Percentiles rank a stretch among this genome's conserved stretches.
Evolutionary conservation across 2,888 invertebrate genomes (phyloP).

Genomic region (Polyploca ridens): DNA sequence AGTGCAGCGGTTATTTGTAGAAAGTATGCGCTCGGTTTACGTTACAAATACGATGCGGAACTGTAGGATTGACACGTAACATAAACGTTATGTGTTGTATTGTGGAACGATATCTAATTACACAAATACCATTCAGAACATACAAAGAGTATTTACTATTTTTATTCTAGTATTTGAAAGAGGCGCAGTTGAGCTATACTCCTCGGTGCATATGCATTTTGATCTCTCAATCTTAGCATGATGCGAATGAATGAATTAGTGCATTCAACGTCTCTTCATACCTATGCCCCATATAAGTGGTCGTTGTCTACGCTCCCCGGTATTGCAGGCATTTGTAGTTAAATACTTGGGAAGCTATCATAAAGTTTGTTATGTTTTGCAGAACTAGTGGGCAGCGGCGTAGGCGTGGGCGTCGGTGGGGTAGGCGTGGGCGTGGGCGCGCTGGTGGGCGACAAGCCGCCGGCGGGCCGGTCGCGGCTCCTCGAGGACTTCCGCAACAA

Average conservation of each 20-base stretch:
- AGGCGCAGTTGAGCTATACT: too few species aligned
- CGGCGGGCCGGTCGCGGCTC: constrained; percentile 92
- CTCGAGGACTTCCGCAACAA: constrained; percentile 98
- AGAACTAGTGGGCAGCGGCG: constrained; percentile 74
- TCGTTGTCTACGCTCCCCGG: not conserved
- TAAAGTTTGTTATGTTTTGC: constrained; percentile 32
- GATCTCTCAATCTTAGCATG: not conserved
- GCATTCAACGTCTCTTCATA: not conserved
- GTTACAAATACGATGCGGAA: constrained; percentile 1
- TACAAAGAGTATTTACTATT: not conserved
- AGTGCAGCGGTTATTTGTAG: not conserved
- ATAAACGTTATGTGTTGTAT: not conserved
- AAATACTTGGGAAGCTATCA: not conserved
- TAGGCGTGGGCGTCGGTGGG: constrained; percentile 51
- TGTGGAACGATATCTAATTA: not conserved
- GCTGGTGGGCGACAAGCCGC: constrained; percentile 77
- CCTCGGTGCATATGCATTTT: too few species aligned
- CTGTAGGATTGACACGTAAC: not conserved
- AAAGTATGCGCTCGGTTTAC: not conserved
- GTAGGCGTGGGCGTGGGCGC: constrained; percentile 60
- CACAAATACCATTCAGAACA: not conserved
- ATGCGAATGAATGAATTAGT: not conserved
- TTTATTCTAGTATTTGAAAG: not conserved
- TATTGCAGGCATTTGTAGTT: not conserved
- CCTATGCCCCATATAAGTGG: not conserved